These are phyloP conservation scores for Philopotamus ludificatus DNA, from an alignment of 1,140 invertebrate genomes.

Conservation along the genomic window DNA sequence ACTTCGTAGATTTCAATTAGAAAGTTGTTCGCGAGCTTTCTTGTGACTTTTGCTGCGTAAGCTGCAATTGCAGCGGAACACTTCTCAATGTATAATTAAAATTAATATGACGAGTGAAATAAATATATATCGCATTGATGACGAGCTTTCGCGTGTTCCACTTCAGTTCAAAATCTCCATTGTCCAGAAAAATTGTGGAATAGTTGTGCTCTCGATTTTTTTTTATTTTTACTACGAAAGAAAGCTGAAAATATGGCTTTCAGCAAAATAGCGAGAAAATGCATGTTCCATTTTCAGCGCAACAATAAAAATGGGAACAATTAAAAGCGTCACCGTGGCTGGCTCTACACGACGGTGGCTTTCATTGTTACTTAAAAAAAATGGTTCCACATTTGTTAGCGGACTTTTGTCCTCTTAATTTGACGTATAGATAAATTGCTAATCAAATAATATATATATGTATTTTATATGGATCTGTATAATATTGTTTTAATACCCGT, in stretches of 20 bases:
- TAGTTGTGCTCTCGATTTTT: conserved; percentile 12
- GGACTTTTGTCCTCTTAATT: not conserved
- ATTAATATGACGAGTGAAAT: not conserved
- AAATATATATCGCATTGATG: not conserved
- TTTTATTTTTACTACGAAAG: not conserved
- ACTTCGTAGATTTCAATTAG: conserved; percentile 24
- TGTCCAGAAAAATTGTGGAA: conserved; percentile 19
- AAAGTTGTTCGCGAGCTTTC: conserved; percentile 24
- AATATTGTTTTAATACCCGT: no score
- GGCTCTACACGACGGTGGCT: conserved; percentile 14
- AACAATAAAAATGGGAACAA: conserved; percentile 41
- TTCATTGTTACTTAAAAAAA: conserved; percentile 30
- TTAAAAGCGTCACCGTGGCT: conserved; percentile 32
- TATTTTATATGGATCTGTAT: not conserved
- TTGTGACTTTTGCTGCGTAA: conserved; percentile 13
- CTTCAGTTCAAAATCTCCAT: conserved; percentile 8
- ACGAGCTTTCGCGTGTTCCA: not conserved
- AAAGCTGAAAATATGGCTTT: conserved; percentile 20
- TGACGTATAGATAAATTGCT: not conserved
- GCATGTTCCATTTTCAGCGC: conserved; percentile 37
- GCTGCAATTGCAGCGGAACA: conserved; percentile 27
- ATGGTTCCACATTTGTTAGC: conserved; percentile 5
- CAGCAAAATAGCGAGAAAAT: conserved; percentile 36
- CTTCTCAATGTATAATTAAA: no score
- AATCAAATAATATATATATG: not conserved